A percentile compares a stretch with the other conserved stretches of the same genome.
Evolutionary conservation across 2,797 vertebrate species (phyloP).

Genomic region (Aldrovandia affinis): DNA sequence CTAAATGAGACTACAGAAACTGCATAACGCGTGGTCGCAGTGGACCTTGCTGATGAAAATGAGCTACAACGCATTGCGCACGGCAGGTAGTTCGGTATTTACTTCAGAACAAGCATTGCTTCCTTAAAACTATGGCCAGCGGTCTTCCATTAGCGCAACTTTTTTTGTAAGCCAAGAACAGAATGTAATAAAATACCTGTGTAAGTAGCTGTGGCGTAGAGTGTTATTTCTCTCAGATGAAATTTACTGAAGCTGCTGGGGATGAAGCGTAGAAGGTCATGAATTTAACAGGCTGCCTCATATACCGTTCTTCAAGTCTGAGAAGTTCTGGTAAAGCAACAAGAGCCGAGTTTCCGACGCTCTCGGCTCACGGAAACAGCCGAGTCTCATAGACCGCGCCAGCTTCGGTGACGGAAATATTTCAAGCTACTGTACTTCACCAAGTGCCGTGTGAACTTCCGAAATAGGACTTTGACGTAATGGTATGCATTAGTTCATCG

Average conservation of each 20-base stretch:
- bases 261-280: conserved; percentile 26
- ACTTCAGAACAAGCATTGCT: conserved; percentile 17
- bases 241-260: conserved; percentile 27
- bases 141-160: conserved; percentile 15
- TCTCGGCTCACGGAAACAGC: conserved; percentile 36
- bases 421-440: conserved; percentile 17
- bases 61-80: conserved; percentile 3
- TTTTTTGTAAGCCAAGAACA: conserved; percentile 43
- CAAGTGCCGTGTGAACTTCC: conserved; percentile 38
- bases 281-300: conserved; percentile 28
- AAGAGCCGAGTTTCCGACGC: conserved; percentile 22
- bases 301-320: conserved; percentile 28
- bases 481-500: conserved; percentile 11
- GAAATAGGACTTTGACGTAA: conserved; percentile 17
- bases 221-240: conserved; percentile 36
- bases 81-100: conserved; percentile 4
- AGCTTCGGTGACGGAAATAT: conserved; percentile 25
- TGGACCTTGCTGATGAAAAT: not conserved
- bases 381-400: conserved; percentile 11
- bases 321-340: conserved; percentile 30
- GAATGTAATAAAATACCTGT: conserved; percentile 42
- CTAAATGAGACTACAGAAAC: not conserved
- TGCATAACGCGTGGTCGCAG: not conserved
- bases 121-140: conserved; percentile 19
- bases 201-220: conserved; percentile 27